Percentiles rank a stretch among this genome's conserved stretches.
Evolutionary conservation across 1,140 invertebrate genomes (phyloP).

Genomic region (Thaumetopoea pityocampa): DNA sequence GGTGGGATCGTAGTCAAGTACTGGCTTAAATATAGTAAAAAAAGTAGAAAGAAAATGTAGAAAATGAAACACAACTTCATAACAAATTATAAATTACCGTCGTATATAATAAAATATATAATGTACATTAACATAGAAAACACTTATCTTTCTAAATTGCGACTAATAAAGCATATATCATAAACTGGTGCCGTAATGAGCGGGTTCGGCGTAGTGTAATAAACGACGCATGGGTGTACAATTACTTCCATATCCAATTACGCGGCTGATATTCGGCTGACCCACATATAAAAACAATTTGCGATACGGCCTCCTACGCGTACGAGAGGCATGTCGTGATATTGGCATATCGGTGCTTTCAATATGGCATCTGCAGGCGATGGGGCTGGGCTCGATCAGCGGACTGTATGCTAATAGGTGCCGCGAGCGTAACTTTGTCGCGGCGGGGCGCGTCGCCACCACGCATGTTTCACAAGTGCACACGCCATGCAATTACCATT

Average conservation of each 20-base stretch:
- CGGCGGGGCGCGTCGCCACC: slow-evolving; percentile 7
- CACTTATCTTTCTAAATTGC: slow-evolving; percentile 38
- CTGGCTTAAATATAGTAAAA: no score
- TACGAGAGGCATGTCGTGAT: slow-evolving; percentile 33
- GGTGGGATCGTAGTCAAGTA: no score
- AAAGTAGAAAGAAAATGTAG: no score
- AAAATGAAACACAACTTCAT: no score
- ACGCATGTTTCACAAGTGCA: slow-evolving; percentile 9
- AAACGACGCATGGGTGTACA: slow-evolving; percentile 38
- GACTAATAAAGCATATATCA: slow-evolving; percentile 44
- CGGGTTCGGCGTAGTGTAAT: slow-evolving; percentile 34
- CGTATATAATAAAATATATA: no score
- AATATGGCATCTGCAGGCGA: slow-evolving; percentile 20
- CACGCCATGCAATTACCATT: slow-evolving; percentile 18
- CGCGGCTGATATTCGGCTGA: slow-evolving; percentile 37
- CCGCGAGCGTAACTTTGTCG: slow-evolving; percentile 1
- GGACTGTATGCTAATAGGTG: slow-evolving; percentile 20
- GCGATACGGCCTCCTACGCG: slow-evolving; percentile 36
- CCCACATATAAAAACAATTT: slow-evolving; percentile 37
- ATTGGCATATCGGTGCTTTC: slow-evolving; percentile 31
- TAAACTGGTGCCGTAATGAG: slow-evolving; percentile 37
- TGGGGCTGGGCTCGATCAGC: background rate
- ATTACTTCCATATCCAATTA: slow-evolving; percentile 44
- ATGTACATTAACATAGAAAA: slow-evolving; percentile 15
- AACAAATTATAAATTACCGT: no score